Percentiles rank a stretch among this genome's conserved stretches.
Evolutionary conservation across 2,888 invertebrate genomes (phyloP).

Genomic region (Octonoba sinensis): DNA sequence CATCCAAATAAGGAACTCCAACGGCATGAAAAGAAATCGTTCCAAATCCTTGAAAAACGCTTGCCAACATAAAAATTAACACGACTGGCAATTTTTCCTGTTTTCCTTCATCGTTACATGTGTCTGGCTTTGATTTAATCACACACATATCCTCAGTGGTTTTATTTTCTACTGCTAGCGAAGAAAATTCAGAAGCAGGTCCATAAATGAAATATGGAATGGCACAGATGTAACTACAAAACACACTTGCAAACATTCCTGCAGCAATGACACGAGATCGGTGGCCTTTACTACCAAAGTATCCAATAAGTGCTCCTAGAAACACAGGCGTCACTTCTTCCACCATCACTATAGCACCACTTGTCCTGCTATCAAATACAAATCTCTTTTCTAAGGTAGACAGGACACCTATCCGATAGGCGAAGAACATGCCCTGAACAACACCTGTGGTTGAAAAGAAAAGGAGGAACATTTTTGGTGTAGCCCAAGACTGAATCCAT

Average conservation of each 20-base stretch:
- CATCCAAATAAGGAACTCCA: constrained; percentile 65
- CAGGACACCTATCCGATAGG: constrained; percentile 61
- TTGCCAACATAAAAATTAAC: constrained; percentile 58
- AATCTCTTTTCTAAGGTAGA: constrained; percentile 65
- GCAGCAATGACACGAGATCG: constrained; percentile 50
- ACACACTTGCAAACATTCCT: constrained; percentile 41
- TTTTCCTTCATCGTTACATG: constrained; percentile 22
- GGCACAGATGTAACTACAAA: constrained; percentile 53
- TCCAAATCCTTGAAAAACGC: constrained; percentile 66
- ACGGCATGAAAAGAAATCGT: constrained; percentile 63
- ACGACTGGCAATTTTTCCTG: constrained; percentile 40
- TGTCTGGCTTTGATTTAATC: not conserved
- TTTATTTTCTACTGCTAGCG: not conserved
- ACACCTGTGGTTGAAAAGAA: constrained; percentile 56
- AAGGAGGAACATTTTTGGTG: constrained; percentile 63
- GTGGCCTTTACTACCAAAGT: constrained; percentile 58
- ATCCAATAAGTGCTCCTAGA: constrained; percentile 56
- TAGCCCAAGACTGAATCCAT: constrained; percentile 65
- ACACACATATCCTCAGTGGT: constrained; percentile 7
- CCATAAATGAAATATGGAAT: constrained; percentile 65
- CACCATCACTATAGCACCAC: constrained; percentile 64
- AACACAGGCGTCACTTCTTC: constrained; percentile 57
- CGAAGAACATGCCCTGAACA: constrained; percentile 62
- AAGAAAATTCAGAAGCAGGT: constrained; percentile 59
- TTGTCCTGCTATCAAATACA: constrained; percentile 58